phyloP scores from a whole-genome alignment of 2,113 vertebrate species.

The Oostethus manadensis region DNA sequence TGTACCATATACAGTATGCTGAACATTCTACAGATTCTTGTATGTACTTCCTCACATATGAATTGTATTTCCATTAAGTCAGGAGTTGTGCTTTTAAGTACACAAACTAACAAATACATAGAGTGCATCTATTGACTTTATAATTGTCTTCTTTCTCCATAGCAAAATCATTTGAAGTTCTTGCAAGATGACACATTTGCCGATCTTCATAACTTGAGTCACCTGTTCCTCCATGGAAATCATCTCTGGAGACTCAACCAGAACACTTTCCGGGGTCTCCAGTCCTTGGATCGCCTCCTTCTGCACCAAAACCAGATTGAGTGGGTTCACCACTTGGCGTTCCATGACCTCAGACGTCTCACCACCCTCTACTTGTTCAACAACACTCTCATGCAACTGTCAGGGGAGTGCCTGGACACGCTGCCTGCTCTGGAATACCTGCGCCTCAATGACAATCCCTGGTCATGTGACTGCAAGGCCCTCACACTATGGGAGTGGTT shows the following conservation, averaged over 20 bases:
- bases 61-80: too few relatives aligned
- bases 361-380: constrained; percentile 97
- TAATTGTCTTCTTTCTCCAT: constrained; percentile 22
- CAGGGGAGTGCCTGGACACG: constrained; percentile 84
- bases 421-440: constrained; percentile 90
- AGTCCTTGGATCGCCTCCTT: constrained; percentile 89
- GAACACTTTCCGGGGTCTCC: constrained; percentile 89
- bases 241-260: constrained; percentile 91
- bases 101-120: too few relatives aligned
- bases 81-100: too few relatives aligned
- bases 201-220: constrained; percentile 96
- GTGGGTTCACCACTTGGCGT: constrained; percentile 87
- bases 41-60: too few relatives aligned
- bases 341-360: constrained; percentile 90
- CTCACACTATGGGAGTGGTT: constrained; percentile 96
- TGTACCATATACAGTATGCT: too few relatives aligned
- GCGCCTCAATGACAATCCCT: constrained; percentile 93
- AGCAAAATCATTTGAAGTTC: constrained; percentile 93
- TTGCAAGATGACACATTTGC: constrained; percentile 93
- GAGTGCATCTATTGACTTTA: neutral
- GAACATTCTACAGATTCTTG: too few relatives aligned
- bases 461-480: constrained; percentile 91
- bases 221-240: constrained; percentile 97
- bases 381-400: constrained; percentile 88
- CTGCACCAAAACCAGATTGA: constrained; percentile 95